A percentile compares a stretch with the other conserved stretches of the same genome.
These are phyloP conservation scores for Aix galericulata DNA, from an alignment of 2,113 vertebrate species.

Conservation along the genomic window DNA sequence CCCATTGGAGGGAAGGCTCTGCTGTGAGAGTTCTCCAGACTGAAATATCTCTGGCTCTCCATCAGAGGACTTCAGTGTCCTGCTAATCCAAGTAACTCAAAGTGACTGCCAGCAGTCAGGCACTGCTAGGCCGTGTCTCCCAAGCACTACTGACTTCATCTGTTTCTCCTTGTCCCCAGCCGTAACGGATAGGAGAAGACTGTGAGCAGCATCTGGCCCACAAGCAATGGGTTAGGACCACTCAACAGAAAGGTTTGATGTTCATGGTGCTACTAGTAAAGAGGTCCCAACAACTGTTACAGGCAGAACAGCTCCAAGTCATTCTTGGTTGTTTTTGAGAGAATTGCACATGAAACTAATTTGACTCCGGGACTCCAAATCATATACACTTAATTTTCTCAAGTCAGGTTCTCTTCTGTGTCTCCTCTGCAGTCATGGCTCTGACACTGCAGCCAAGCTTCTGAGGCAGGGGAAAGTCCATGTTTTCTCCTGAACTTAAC, in stretches of 20 bases:
- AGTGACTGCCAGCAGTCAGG: rapidly evolving
- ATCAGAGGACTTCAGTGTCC: neutral
- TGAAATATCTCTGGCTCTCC: neutral
- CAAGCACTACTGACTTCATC: neutral
- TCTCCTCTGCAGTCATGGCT: neutral
- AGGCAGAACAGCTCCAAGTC: neutral
- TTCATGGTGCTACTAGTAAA: neutral
- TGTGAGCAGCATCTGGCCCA: neutral
- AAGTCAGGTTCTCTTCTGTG: neutral
- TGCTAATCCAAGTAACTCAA: neutral
- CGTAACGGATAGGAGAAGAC: neutral
- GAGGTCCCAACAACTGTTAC: neutral
- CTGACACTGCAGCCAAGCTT: neutral
- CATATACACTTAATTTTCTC: neutral
- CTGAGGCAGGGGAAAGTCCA: rapidly evolving
- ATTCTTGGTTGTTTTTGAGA: neutral
- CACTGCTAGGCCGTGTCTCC: neutral
- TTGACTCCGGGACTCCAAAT: neutral
- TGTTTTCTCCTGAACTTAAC: neutral
- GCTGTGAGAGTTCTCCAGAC: neutral
- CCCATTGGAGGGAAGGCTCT: neutral
- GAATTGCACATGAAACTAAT: neutral
- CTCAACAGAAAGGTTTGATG: neutral
- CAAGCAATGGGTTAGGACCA: neutral
- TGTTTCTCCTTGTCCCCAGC: neutral